These are phyloP conservation scores for Oncorhynchus mykiss DNA, from an alignment of 2,113 vertebrate genomes.

Conservation along the genomic window DNA sequence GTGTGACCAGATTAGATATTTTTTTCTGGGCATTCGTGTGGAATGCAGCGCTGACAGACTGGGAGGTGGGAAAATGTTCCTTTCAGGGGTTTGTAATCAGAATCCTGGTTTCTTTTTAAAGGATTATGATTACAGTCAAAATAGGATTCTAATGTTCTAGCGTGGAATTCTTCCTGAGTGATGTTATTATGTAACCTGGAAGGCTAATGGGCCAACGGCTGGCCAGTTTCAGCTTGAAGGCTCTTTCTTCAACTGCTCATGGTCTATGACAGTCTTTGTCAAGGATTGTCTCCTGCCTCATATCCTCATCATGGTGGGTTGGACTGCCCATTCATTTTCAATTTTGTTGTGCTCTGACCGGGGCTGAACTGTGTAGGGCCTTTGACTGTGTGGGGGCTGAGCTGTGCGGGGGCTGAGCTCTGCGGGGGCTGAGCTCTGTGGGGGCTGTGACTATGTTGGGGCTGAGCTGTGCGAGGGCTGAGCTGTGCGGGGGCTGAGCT, in stretches of 20 bases:
- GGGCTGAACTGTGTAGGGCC: no score
- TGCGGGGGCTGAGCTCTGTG: no score
- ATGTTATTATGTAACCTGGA: conserved; percentile 56
- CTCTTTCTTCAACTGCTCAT: conserved; percentile 16
- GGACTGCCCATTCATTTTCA: conserved; percentile 14
- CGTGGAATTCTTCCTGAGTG: conserved; percentile 47
- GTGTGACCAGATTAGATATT: conserved; percentile 55
- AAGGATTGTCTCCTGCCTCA: conserved; percentile 46
- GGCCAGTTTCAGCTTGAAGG: conserved; percentile 10
- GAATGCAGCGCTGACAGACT: conserved; percentile 63
- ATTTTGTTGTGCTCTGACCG: conserved; percentile 18
- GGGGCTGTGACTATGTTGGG: no score
- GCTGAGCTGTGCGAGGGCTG: no score
- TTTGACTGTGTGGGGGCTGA: no score
- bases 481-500: no score
- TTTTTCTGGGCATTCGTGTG: conserved; percentile 44
- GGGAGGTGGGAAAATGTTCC: conserved; percentile 30
- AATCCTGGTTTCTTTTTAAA: conserved; percentile 51
- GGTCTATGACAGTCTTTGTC: conserved; percentile 43
- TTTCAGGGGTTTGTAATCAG: conserved; percentile 49
- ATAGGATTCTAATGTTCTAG: conserved; percentile 56
- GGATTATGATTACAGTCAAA: conserved; percentile 54
- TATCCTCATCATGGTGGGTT: conserved; percentile 37
- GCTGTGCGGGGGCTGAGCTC: no score
- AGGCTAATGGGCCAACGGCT: conserved; percentile 48